Evolutionary conservation across 2,797 vertebrate genomes (phyloP).

Genomic region (Leptoclinus maculatus): DNA sequence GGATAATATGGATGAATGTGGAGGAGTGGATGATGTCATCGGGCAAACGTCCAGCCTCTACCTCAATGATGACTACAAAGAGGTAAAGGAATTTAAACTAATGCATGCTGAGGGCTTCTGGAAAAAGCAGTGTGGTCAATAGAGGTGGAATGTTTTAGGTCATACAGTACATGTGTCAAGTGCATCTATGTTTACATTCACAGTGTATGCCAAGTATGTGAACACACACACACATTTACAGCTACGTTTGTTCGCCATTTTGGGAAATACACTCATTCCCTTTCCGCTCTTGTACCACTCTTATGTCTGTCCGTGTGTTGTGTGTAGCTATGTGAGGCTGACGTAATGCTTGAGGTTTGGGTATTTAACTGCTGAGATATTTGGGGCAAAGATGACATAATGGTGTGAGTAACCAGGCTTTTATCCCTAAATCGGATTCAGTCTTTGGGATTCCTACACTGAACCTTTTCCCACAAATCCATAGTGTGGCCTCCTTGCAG

Average conservation of each 20-base stretch:
- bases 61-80: constrained; percentile 88
- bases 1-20: constrained; percentile 81
- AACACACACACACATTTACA: neutral
- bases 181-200: neutral
- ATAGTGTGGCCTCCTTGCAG: constrained; percentile 25
- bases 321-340: constrained; percentile 27
- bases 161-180: neutral
- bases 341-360: constrained; percentile 41
- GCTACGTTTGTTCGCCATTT: neutral
- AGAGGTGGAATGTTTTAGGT: constrained; percentile 4
- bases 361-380: constrained; percentile 39
- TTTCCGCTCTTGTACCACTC: neutral
- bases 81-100: constrained; percentile 85
- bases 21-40: constrained; percentile 87
- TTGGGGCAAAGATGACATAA: constrained; percentile 53
- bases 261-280: neutral
- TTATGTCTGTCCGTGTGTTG: neutral
- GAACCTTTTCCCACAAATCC: constrained; percentile 48
- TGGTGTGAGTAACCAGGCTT: constrained; percentile 41
- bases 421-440: constrained; percentile 35
- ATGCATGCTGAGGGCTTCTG: neutral
- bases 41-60: constrained; percentile 80
- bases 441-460: constrained; percentile 40
- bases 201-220: neutral
- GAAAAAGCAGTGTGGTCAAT: neutral